phyloP scores from a whole-genome alignment of 2,113 vertebrate species.

The Quiscalus mexicanus region DNA sequence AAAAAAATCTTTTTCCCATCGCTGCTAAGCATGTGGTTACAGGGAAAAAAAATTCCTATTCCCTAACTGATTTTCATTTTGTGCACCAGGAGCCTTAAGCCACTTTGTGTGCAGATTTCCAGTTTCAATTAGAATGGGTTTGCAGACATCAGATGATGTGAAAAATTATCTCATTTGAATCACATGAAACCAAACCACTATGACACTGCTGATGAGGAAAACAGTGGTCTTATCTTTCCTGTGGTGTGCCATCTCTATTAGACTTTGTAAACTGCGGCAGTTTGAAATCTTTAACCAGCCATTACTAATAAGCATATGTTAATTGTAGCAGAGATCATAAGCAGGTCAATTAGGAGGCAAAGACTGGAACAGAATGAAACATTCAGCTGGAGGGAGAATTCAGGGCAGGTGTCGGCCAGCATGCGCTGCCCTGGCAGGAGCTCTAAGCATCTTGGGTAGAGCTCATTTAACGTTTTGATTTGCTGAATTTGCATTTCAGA shows the following conservation, averaged over 20 bases:
- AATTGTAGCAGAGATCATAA: conserved; percentile 96
- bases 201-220: conserved; percentile 68
- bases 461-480: conserved; percentile 87
- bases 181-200: conserved; percentile 42
- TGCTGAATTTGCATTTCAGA: conserved; percentile 87
- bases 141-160: conserved; percentile 59
- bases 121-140: conserved; percentile 62
- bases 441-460: conserved; percentile 79
- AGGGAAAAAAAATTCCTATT: conserved; percentile 19
- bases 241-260: conserved; percentile 81
- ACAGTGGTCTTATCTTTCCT: conserved; percentile 72
- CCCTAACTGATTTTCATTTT: conserved; percentile 36
- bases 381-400: conserved; percentile 89
- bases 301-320: conserved; percentile 97
- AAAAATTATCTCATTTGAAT: conserved; percentile 72
- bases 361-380: conserved; percentile 87
- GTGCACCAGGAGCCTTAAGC: conserved; percentile 20
- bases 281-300: conserved; percentile 91
- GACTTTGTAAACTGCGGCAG: conserved; percentile 82
- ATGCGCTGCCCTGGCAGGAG: conserved; percentile 78
- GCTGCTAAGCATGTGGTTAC: conserved; percentile 1
- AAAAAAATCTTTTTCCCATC: background rate
- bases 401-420: conserved; percentile 82
- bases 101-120: conserved; percentile 49
- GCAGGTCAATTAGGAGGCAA: conserved; percentile 91